Evolutionary conservation across 2,113 vertebrate genomes (phyloP), one percentile per base, ranked within the genome.

Genomic region (Miniopterus natalensis): DNA sequence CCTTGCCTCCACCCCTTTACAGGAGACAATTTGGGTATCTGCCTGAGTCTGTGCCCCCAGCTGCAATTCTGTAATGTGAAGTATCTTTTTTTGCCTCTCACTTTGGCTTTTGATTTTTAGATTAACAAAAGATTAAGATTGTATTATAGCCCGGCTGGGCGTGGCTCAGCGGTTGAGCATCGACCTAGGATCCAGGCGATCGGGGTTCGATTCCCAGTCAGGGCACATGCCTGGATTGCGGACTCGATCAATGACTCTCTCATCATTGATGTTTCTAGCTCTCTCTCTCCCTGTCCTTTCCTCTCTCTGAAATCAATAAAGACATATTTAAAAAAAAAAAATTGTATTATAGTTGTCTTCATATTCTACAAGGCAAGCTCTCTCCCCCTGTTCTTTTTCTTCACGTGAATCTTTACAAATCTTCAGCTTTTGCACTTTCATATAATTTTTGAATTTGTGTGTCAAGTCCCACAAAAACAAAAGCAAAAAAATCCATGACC

Each of bases 391-490:
- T 87, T 71, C 21, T 66, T 78, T 89, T 73, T 47, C 11, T 92
- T 70, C 6, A 73, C 49, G 5, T 47, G 18, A 79, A 47, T 71
- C 36, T 75, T 95, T 68, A 66, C 14, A 63, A 23, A 31, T 55
- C 21, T 73, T 93, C 36, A 93, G 10, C 12, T 79, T 93, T 59
- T 55, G 13, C 20, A 61, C 6, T 80, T 71, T 84, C 23, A 31
- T 65, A 20, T 55, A 84, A 36, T 73, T 84, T 88, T 78, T 89
- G 10, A 71, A 84, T 84, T 79, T 89, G 45, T 53, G 61, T 89
- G 31, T 78, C 45, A 89, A 84, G 18, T 84, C 40, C 25, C 21
- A 78, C 13, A 73, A 84, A 84, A 71, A 42, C 17, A 63, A 47
- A 90, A 47, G 36, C 47, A 65, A 84, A 73, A 49, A 47, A 71